These are phyloP conservation scores for Sphecodes monilicornis DNA, from an alignment of 2,888 invertebrate genomes.

Conservation along the genomic window DNA sequence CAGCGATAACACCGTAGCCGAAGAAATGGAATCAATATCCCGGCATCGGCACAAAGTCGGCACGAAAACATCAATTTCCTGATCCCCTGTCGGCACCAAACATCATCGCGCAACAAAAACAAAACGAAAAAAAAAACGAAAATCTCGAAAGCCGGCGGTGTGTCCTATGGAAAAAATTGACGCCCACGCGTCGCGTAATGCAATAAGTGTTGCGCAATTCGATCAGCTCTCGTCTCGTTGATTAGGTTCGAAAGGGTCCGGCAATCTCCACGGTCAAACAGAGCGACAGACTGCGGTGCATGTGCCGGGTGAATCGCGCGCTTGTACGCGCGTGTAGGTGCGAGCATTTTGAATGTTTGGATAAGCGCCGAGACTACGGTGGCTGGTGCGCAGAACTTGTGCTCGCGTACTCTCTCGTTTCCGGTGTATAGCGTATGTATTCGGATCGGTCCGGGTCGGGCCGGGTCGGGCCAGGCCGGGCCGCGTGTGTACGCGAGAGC, in stretches of 20 bases:
- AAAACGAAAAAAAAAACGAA: neutral
- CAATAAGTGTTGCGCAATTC: slow-evolving; percentile 25
- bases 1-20: neutral
- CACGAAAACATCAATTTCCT: neutral
- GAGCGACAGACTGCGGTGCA: neutral
- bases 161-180: neutral
- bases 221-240: slow-evolving; percentile 40
- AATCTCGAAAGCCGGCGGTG: neutral
- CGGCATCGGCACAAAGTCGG: neutral
- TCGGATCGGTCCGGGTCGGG: neutral
- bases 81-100: neutral
- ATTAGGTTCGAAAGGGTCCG: slow-evolving; percentile 50
- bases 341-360: slow-evolving; percentile 58
- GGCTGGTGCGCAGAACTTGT: slow-evolving; percentile 36
- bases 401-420: slow-evolving; percentile 43
- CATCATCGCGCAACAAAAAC: neutral
- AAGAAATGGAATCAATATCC: slow-evolving; percentile 5
- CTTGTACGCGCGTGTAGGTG: slow-evolving; percentile 25
- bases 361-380: slow-evolving; percentile 52
- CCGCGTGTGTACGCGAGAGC: slow-evolving; percentile 21
- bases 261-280: slow-evolving; percentile 57
- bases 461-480: neutral
- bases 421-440: slow-evolving; percentile 21
- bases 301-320: slow-evolving; percentile 16
- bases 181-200: neutral